Conservation (phyloP, 2,113 vertebrate genomes). For the Heteronetta atricapilla region DNA sequence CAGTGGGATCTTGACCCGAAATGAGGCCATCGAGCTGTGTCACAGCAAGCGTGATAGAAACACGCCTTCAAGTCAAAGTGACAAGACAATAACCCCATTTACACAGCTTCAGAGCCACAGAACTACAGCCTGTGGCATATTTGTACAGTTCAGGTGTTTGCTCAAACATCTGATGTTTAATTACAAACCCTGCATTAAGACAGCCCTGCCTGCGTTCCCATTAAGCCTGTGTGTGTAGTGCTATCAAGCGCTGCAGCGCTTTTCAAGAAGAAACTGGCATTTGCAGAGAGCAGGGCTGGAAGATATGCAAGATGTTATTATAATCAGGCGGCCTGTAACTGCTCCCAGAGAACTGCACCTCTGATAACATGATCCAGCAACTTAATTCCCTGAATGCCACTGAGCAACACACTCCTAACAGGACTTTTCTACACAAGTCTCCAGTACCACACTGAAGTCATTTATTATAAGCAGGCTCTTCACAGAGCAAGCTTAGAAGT, state of each 20-base stretch:
- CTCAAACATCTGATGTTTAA: background rate
- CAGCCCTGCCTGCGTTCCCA: background rate
- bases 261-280: background rate
- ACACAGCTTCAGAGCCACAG: background rate
- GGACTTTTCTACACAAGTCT: background rate
- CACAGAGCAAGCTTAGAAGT: background rate
- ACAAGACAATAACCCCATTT: background rate
- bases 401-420: background rate
- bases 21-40: rapidly evolving
- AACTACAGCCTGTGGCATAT: background rate
- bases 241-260: rapidly evolving
- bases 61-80: background rate
- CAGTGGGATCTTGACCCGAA: background rate
- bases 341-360: background rate
- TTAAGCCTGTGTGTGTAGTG: rapidly evolving
- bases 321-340: background rate
- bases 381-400: background rate
- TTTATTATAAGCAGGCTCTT: background rate
- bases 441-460: background rate
- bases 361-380: background rate
- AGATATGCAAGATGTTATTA: background rate
- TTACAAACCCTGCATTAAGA: background rate
- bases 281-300: background rate
- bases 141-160: background rate
- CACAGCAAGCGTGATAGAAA: background rate